Evolutionary conservation across 1,140 invertebrate genomes (phyloP).

Genomic region (Spodoptera litura): DNA sequence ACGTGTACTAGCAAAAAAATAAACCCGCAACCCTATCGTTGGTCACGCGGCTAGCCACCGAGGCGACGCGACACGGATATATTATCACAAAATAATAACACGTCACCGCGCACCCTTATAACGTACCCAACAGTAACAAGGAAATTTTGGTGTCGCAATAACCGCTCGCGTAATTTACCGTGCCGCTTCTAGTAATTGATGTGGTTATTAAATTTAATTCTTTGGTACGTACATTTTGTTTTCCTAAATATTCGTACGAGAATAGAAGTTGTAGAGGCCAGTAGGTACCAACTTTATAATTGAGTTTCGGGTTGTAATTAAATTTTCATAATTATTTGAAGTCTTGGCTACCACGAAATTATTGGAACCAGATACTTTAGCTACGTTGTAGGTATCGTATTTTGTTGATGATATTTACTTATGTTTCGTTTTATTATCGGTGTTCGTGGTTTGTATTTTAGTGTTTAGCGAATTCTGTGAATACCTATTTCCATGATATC

Average conservation of each 20-base stretch:
- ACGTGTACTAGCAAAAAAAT: not conserved
- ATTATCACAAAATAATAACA: conserved; percentile 52
- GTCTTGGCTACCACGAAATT: too few species aligned
- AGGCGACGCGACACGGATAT: conserved; percentile 37
- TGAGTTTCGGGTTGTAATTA: too few species aligned
- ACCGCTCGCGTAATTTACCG: not conserved
- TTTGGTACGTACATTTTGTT: not conserved
- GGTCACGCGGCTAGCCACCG: conserved; percentile 45
- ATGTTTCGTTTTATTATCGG: too few species aligned
- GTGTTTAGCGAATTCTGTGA: too few species aligned
- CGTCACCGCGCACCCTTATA: conserved; percentile 34
- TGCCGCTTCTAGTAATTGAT: not conserved
- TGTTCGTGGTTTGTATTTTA: too few species aligned
- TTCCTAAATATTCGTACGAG: not conserved
- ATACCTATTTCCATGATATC: too few species aligned
- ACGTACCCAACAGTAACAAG: conserved; percentile 10
- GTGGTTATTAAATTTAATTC: not conserved
- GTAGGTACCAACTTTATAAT: too few species aligned
- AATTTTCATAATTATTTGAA: too few species aligned
- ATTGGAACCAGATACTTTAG: too few species aligned
- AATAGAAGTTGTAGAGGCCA: too few species aligned
- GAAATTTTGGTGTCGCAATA: conserved; percentile 37
- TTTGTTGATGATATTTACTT: too few species aligned
- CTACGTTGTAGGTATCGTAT: not conserved
- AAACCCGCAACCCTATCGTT: conserved; percentile 34